phyloP scores from a whole-genome alignment of 1,140 invertebrate species.

The Ephestia elutella region DNA sequence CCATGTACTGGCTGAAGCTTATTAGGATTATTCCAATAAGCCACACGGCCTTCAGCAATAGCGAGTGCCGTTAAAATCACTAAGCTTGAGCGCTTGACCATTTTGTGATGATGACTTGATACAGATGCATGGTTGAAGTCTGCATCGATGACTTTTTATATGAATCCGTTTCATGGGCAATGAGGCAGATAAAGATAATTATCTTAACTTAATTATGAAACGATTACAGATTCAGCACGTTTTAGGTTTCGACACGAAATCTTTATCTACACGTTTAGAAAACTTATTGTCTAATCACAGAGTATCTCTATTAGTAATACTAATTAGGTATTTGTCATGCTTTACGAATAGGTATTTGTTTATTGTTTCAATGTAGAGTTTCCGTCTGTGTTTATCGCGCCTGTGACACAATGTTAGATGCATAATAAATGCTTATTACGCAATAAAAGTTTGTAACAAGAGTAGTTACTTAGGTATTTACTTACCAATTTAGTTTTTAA shows the following conservation, averaged over 20 bases:
- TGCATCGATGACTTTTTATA: background rate
- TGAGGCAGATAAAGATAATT: constrained; percentile 3
- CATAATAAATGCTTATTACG: too few relatives aligned
- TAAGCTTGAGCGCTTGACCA: background rate
- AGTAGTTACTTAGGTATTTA: too few relatives aligned
- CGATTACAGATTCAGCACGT: constrained; percentile 19
- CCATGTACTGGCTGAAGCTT: constrained; percentile 54
- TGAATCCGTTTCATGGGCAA: constrained; percentile 9
- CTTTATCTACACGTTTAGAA: background rate
- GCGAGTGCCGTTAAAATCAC: constrained; percentile 1
- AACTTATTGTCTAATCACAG: background rate
- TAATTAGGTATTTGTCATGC: too few relatives aligned
- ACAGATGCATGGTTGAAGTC: constrained; percentile 1
- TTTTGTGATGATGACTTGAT: constrained; percentile 1
- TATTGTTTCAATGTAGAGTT: too few relatives aligned
- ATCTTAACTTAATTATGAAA: background rate
- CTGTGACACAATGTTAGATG: too few relatives aligned
- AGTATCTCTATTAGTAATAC: too few relatives aligned
- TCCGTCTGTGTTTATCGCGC: too few relatives aligned
- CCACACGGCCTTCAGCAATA: constrained; percentile 19
- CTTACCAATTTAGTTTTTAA: too few relatives aligned
- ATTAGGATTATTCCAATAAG: constrained; percentile 27
- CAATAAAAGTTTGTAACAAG: too few relatives aligned
- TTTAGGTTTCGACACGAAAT: background rate
- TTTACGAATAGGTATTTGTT: too few relatives aligned